A percentile compares a stretch with the other conserved stretches of the same genome.
Conservation (phyloP, 2,113 vertebrate genomes). For the Aplodontia rufa region DNA sequence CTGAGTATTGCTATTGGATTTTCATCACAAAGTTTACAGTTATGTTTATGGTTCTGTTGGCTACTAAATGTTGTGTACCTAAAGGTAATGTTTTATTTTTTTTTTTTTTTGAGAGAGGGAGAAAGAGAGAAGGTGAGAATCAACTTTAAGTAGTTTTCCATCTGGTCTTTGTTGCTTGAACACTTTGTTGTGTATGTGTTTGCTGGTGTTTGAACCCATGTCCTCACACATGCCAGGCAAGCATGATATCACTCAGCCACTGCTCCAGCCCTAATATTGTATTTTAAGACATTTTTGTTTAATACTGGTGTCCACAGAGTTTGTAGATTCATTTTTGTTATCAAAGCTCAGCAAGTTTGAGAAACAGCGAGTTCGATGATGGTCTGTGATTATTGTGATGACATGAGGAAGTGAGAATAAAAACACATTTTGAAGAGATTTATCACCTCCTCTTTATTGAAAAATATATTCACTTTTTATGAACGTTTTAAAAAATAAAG, state of each 20-base stretch:
- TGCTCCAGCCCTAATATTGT: too few species aligned
- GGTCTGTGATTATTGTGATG: not conserved
- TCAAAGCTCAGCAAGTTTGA: slow-evolving; percentile 37
- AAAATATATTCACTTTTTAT: slow-evolving; percentile 15
- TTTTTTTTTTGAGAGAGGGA: too few species aligned
- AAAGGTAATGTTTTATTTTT: not conserved
- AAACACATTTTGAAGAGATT: not conserved
- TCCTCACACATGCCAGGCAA: too few species aligned
- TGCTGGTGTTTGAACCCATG: too few species aligned
- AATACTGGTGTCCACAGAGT: not conserved
- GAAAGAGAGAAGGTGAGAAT: too few species aligned
- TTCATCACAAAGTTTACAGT: not conserved
- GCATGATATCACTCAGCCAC: too few species aligned
- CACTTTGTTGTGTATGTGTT: too few species aligned
- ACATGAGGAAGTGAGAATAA: not conserved
- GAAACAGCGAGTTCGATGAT: not conserved
- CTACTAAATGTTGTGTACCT: not conserved
- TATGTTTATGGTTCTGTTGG: not conserved
- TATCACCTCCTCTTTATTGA: slow-evolving; percentile 41
- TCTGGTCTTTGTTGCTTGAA: too few species aligned
- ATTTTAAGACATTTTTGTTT: not conserved
- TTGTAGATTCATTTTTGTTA: slow-evolving; percentile 37
- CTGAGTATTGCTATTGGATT: not conserved
- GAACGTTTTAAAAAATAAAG: slow-evolving; percentile 19
- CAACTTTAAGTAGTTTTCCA: too few species aligned